Percentiles rank a stretch among this genome's conserved stretches.
These are phyloP conservation scores for Mimachlamys varia DNA, from an alignment of 2,888 invertebrate genomes.

Conservation along the genomic window DNA sequence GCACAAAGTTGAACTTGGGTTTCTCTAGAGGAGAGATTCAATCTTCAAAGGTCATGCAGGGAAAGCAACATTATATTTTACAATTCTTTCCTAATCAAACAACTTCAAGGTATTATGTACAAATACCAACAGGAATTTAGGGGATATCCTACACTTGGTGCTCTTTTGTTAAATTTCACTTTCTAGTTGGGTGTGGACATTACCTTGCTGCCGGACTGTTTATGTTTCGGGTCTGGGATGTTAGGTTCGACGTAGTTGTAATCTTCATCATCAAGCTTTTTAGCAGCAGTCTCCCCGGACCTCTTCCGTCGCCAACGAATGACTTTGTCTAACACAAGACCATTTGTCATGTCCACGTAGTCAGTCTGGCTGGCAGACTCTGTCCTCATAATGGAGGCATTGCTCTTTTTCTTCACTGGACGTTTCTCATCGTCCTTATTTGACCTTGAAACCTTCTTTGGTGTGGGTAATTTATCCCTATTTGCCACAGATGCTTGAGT, in stretches of 20 bases:
- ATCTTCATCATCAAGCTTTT: constrained; percentile 1
- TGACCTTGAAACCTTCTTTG: not conserved
- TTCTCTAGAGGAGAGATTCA: too few species aligned
- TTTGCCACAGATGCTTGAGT: not conserved
- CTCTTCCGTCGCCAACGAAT: constrained; percentile 16
- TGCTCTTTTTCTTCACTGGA: not conserved
- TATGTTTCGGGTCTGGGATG: not conserved
- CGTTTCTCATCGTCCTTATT: not conserved
- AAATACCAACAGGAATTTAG: too few species aligned
- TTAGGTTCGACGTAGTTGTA: not conserved
- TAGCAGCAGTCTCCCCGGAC: not conserved
- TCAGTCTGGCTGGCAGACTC: constrained; percentile 13
- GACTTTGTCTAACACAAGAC: constrained; percentile 3
- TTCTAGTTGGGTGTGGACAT: not conserved
- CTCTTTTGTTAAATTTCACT: too few species aligned
- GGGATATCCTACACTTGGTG: too few species aligned
- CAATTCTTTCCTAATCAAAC: too few species aligned
- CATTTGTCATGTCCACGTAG: not conserved
- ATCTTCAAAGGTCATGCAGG: too few species aligned
- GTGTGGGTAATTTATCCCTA: not conserved
- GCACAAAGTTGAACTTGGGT: too few species aligned
- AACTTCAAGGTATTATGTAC: too few species aligned
- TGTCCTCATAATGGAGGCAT: not conserved
- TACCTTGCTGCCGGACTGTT: not conserved
- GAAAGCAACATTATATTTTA: too few species aligned